phyloP scores from a whole-genome alignment of 2,888 invertebrate species.

The Netelia inedita region DNA sequence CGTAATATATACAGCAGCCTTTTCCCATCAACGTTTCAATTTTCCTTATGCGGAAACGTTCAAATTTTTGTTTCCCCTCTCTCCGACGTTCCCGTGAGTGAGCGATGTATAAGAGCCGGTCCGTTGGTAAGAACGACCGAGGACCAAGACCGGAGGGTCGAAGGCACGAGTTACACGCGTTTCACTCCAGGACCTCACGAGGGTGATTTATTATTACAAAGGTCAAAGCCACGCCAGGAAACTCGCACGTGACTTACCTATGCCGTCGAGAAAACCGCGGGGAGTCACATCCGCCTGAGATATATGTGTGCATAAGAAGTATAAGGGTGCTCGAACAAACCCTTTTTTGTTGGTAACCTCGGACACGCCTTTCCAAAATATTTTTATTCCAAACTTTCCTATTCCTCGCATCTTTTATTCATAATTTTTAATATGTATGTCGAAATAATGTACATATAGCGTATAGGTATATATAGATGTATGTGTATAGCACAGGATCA shows the following conservation, averaged over 20 bases:
- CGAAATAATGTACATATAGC: too few relatives aligned
- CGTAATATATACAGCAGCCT: background rate
- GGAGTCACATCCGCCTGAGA: constrained; percentile 14
- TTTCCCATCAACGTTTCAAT: constrained; percentile 16
- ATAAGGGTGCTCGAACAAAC: background rate
- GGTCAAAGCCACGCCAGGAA: constrained; percentile 4
- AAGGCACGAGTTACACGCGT: constrained; percentile 16
- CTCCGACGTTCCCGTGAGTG: background rate
- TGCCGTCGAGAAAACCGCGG: constrained; percentile 32
- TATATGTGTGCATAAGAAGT: constrained; percentile 1
- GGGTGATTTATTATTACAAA: constrained; percentile 35
- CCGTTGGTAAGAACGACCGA: background rate
- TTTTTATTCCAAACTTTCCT: background rate
- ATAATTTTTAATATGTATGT: background rate
- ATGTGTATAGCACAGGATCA: background rate
- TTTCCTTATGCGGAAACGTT: background rate
- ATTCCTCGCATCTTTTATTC: constrained; percentile 42
- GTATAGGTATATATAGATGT: background rate
- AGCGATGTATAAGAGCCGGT: constrained; percentile 11
- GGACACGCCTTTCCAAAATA: constrained; percentile 2
- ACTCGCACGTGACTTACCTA: constrained; percentile 28
- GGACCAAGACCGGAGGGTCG: constrained; percentile 1
- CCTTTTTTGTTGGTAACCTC: constrained; percentile 8
- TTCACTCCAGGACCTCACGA: background rate
- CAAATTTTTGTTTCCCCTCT: background rate